phyloP scores from a whole-genome alignment of 2,113 vertebrate species.

The Erinaceus europaeus region DNA sequence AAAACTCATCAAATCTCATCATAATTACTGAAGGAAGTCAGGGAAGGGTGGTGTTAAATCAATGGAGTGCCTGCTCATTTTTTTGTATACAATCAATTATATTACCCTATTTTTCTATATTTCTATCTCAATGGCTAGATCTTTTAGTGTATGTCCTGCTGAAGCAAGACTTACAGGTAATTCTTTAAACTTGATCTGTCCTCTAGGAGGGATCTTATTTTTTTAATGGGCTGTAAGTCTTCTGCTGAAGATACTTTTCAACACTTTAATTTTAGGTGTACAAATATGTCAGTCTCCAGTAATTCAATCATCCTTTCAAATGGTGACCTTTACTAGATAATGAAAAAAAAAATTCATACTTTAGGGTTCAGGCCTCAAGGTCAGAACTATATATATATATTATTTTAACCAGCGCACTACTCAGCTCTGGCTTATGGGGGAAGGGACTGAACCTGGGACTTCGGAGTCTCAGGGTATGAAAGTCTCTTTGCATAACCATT shows the following conservation, averaged over 20 bases:
- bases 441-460: too few species aligned
- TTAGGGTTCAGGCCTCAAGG: not conserved
- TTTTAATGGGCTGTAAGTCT: not conserved
- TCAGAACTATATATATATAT: not conserved
- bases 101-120: not conserved
- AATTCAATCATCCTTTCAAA: not conserved
- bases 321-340: not conserved
- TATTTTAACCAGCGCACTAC: too few species aligned
- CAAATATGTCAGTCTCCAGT: not conserved
- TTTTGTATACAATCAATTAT: not conserved
- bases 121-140: not conserved
- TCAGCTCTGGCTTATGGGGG: too few species aligned
- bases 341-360: not conserved
- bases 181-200: constrained; percentile 18
- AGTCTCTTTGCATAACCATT: too few species aligned
- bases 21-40: not conserved
- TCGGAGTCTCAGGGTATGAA: too few species aligned
- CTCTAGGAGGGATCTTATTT: not conserved
- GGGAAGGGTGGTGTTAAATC: not conserved
- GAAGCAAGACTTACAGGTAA: too few species aligned
- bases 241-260: not conserved
- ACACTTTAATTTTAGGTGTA: not conserved
- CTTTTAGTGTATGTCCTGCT: constrained; percentile 6
- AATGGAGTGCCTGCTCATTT: not conserved
- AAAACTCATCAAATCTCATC: not conserved